Conservation (phyloP, 2,113 vertebrate species). For the Ammodytes marinus region DNA sequence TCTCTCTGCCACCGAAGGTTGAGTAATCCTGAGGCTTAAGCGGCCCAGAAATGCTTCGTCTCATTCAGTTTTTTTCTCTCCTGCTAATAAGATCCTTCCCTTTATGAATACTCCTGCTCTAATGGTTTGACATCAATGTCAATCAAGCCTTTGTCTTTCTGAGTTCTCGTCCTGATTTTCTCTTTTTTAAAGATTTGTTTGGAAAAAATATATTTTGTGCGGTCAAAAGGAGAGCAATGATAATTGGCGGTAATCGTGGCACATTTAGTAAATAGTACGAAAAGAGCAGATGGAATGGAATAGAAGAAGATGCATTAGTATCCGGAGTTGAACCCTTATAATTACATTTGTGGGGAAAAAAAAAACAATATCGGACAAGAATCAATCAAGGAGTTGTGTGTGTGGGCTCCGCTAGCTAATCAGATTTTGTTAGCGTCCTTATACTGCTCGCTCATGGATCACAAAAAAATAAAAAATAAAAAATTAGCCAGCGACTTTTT, state of each 20-base stretch:
- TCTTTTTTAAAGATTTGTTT: neutral
- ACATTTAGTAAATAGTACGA: conserved; percentile 30
- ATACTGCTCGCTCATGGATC: conserved; percentile 75
- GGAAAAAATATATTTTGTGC: neutral
- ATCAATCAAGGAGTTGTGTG: conserved; percentile 69
- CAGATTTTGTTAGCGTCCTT: conserved; percentile 67
- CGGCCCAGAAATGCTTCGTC: conserved; percentile 60
- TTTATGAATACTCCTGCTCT: conserved; percentile 66
- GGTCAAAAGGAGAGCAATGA: conserved; percentile 9
- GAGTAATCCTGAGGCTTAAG: conserved; percentile 75
- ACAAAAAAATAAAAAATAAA: conserved; percentile 46
- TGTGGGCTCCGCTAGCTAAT: conserved; percentile 48
- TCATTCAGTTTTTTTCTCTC: conserved; percentile 69
- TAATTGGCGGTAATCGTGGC: conserved; percentile 18
- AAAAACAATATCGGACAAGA: conserved; percentile 66
- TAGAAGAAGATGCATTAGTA: conserved; percentile 32
- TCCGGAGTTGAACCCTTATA: conserved; percentile 29
- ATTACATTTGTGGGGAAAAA: conserved; percentile 64
- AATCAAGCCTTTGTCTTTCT: conserved; percentile 66
- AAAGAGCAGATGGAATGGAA: conserved; percentile 33
- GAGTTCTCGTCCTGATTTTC: conserved; percentile 29
- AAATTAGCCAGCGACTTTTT: conserved; percentile 62
- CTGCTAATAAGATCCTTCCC: conserved; percentile 74
- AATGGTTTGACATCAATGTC: conserved; percentile 71
- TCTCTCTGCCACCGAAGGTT: conserved; percentile 70